A percentile compares a stretch with the other conserved stretches of the same genome.
Evolutionary conservation across 2,113 vertebrate genomes (phyloP).

Genomic region (Mungos mungo): DNA sequence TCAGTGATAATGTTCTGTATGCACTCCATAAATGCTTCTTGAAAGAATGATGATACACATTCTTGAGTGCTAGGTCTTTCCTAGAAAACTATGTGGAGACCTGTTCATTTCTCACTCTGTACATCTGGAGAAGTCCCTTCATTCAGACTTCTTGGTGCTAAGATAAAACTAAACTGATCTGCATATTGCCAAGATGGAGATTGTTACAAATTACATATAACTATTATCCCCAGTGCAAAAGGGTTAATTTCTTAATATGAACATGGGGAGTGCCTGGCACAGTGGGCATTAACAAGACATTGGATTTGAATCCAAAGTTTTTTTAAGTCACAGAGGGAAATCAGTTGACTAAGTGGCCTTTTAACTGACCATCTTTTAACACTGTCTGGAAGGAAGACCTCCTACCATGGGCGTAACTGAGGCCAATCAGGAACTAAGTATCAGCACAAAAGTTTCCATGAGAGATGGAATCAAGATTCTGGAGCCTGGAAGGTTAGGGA

Average conservation of each 20-base stretch:
- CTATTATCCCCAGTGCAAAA: not conserved
- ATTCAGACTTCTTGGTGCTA: not conserved
- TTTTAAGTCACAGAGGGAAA: conserved; percentile 8
- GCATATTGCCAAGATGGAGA: not conserved
- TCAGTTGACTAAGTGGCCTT: not conserved
- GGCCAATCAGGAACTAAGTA: not conserved
- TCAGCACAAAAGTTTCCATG: not conserved
- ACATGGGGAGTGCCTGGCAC: not conserved
- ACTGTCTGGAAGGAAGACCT: not conserved
- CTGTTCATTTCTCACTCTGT: conserved; percentile 20
- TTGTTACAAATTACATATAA: not conserved
- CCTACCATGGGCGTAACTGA: not conserved
- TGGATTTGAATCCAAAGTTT: not conserved
- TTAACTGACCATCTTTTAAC: not conserved
- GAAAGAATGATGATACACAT: not conserved
- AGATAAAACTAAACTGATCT: not conserved
- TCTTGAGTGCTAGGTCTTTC: not conserved
- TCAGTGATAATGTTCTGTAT: not conserved
- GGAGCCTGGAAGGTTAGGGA: not conserved
- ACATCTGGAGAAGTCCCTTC: conserved; percentile 13
- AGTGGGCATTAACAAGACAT: not conserved
- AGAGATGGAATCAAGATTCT: not conserved
- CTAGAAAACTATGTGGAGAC: conserved; percentile 16
- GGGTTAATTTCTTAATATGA: not conserved
- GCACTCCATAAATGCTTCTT: conserved; percentile 31